phyloP scores from a whole-genome alignment of 2,797 vertebrate species.

The Danio tinwini region DNA sequence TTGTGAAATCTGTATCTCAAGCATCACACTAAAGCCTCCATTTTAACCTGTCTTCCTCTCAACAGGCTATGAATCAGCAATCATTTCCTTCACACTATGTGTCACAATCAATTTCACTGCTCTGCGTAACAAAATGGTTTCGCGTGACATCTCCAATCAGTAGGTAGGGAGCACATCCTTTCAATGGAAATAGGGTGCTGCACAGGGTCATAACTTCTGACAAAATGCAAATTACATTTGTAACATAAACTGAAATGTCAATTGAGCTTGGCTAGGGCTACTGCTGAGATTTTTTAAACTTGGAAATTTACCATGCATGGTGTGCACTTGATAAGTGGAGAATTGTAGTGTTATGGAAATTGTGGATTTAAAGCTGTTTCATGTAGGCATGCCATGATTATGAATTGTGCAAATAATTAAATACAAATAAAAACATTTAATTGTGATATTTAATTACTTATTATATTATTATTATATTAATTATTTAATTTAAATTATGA shows the following conservation, averaged over 20 bases:
- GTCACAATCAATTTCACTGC: constrained; percentile 90
- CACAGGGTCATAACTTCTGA: constrained; percentile 88
- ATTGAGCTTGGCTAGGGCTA: constrained; percentile 72
- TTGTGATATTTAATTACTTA: too few species aligned
- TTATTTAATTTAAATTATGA: too few species aligned
- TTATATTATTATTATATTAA: too few species aligned
- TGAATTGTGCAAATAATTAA: too few species aligned
- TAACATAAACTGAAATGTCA: constrained; percentile 81
- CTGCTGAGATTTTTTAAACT: constrained; percentile 12
- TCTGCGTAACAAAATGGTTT: constrained; percentile 90
- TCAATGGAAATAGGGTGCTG: constrained; percentile 90
- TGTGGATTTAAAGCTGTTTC: not conserved
- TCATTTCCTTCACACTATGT: constrained; percentile 87
- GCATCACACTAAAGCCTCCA: constrained; percentile 61
- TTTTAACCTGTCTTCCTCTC: constrained; percentile 70
- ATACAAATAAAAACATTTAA: too few species aligned
- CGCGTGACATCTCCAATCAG: constrained; percentile 92
- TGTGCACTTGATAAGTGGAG: not conserved
- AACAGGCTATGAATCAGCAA: constrained; percentile 87
- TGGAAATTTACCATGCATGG: constrained; percentile 14
- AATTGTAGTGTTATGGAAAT: not conserved
- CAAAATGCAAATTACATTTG: constrained; percentile 82
- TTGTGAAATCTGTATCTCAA: constrained; percentile 53
- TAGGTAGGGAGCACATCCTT: constrained; percentile 81
- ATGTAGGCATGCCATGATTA: not conserved